A percentile compares a stretch with the other conserved stretches of the same genome.
phyloP scores from a whole-genome alignment of 2,888 invertebrate species.

The Melipona bicolor region DNA sequence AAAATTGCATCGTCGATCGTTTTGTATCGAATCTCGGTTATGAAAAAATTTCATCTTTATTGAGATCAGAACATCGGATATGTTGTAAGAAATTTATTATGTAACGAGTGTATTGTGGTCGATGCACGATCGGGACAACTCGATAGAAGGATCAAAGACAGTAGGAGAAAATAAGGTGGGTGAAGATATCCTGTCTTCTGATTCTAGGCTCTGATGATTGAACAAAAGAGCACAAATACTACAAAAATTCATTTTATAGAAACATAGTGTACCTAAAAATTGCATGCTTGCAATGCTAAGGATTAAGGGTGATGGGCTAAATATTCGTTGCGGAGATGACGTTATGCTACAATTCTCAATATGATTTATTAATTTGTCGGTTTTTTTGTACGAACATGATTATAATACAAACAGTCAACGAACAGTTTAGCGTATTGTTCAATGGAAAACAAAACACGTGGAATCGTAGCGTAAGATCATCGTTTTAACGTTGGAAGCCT shows the following conservation, averaged over 20 bases:
- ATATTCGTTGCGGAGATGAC: constrained; percentile 54
- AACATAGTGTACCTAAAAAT: constrained; percentile 76
- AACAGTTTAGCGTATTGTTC: background rate
- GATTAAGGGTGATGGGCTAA: constrained; percentile 80
- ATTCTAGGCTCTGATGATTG: constrained; percentile 70
- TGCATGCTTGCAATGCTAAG: constrained; percentile 81
- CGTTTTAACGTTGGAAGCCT: constrained; percentile 57
- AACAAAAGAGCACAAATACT: constrained; percentile 69
- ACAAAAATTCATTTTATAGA: constrained; percentile 73
- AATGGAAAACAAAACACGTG: background rate
- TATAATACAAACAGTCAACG: background rate
- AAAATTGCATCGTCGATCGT: constrained; percentile 24
- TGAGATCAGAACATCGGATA: constrained; percentile 49
- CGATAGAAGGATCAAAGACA: constrained; percentile 68
- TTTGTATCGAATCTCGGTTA: constrained; percentile 17
- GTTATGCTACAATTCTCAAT: constrained; percentile 33
- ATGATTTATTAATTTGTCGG: background rate
- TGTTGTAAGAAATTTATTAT: constrained; percentile 49
- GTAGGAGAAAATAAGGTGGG: constrained; percentile 80
- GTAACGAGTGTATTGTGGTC: constrained; percentile 62
- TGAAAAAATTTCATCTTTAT: constrained; percentile 31
- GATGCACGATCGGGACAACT: constrained; percentile 67
- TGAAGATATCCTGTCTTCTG: constrained; percentile 79
- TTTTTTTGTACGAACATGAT: background rate
- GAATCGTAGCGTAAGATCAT: constrained; percentile 58